Percentiles rank a stretch among this genome's conserved stretches.
Conservation (phyloP, 53 echinoderm and acorn worm species). For the Stichopus horrens region DNA sequence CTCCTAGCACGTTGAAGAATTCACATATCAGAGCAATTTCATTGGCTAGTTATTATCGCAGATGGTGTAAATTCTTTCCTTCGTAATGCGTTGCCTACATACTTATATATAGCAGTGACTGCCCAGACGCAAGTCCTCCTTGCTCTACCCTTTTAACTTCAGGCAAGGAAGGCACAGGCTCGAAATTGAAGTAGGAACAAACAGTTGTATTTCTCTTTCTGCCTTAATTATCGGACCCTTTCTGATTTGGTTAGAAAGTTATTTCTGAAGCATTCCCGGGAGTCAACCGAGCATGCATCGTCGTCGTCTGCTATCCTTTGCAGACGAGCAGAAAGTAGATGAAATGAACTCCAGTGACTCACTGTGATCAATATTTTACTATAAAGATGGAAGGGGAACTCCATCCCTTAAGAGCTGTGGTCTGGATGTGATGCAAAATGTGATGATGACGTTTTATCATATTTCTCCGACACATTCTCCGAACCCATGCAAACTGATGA, state of each 20-base stretch:
- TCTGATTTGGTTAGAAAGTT: conserved; percentile 2
- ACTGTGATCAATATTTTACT: conserved; percentile 44
- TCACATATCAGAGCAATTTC: neutral
- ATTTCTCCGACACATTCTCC: too few relatives aligned
- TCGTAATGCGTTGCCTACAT: too few relatives aligned
- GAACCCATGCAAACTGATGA: too few relatives aligned
- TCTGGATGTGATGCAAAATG: conserved; percentile 3
- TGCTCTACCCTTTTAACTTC: neutral
- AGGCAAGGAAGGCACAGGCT: neutral
- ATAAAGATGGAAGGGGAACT: conserved; percentile 2
- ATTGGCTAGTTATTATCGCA: too few relatives aligned
- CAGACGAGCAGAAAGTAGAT: neutral
- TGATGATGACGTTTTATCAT: too few relatives aligned
- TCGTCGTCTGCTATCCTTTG: neutral
- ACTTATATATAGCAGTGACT: too few relatives aligned
- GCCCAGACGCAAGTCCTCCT: neutral
- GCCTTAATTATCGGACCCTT: neutral
- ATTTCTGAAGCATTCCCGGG: conserved; percentile 2
- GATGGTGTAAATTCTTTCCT: too few relatives aligned
- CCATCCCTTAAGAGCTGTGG: conserved; percentile 3
- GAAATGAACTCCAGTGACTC: conserved; percentile 32
- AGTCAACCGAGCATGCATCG: neutral
- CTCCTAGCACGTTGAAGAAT: neutral
- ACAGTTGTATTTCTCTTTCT: neutral
- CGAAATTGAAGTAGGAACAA: neutral